Conservation (phyloP, 2,113 vertebrate species). For the Falcunculus frontatus region DNA sequence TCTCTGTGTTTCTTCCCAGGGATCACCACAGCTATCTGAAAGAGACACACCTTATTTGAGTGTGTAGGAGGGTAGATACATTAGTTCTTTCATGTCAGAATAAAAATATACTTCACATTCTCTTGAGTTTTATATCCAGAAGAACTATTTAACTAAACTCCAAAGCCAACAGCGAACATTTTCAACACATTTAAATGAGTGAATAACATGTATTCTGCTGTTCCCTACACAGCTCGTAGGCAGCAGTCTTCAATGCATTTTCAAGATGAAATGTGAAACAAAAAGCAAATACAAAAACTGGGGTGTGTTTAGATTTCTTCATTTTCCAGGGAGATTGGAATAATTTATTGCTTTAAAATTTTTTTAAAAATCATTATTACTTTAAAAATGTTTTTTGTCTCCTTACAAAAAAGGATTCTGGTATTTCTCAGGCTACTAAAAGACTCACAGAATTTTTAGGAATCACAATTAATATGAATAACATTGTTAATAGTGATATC, state of each 20-base stretch:
- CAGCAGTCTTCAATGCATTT: not conserved
- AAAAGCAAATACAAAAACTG: not conserved
- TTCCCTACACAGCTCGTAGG: not conserved
- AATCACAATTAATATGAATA: not conserved
- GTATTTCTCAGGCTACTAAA: not conserved
- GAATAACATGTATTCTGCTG: not conserved
- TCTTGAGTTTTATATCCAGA: not conserved
- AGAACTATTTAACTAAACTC: constrained; percentile 31
- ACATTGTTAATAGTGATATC: not conserved
- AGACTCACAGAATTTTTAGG: not conserved
- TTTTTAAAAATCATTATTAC: not conserved
- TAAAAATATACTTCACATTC: constrained; percentile 26
- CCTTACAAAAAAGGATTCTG: not conserved
- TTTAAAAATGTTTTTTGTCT: not conserved
- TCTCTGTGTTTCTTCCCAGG: not conserved
- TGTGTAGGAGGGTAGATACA: not conserved
- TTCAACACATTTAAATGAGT: constrained; percentile 8
- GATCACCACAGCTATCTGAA: not conserved
- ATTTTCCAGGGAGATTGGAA: not conserved
- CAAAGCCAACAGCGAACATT: not conserved
- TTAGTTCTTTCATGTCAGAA: not conserved
- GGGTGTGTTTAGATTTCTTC: not conserved
- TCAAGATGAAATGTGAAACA: not conserved
- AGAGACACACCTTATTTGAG: not conserved
- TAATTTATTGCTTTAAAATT: not conserved